These are phyloP conservation scores for Lycaon pictus DNA, from an alignment of 2,113 vertebrate species.

Conservation along the genomic window DNA sequence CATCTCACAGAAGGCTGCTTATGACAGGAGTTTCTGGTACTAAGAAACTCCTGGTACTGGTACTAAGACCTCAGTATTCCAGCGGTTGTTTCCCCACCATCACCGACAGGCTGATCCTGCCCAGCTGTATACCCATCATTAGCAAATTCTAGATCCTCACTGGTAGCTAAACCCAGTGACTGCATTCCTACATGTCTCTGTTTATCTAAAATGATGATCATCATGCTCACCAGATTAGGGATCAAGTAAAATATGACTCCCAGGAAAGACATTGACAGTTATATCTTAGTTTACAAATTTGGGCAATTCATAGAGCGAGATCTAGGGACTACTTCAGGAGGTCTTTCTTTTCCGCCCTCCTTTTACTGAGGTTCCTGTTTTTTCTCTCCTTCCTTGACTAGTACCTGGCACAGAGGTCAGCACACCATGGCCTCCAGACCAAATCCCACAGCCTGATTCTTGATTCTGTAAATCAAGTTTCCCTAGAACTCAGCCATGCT, in stretches of 20 bases:
- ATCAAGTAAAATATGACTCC: constrained; percentile 4
- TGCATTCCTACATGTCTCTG: not conserved
- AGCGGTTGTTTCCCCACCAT: not conserved
- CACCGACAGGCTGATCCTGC: too few species aligned
- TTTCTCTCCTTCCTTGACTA: not conserved
- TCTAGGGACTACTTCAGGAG: not conserved
- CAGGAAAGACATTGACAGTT: constrained; percentile 10
- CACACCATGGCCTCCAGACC: not conserved
- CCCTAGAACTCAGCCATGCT: too few species aligned
- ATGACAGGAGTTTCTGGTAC: not conserved
- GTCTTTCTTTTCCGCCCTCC: not conserved
- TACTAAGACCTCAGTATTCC: not conserved
- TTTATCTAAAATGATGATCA: not conserved
- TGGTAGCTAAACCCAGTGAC: not conserved
- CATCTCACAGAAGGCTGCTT: not conserved
- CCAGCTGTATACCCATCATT: not conserved
- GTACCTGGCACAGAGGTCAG: not conserved
- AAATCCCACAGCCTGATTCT: not conserved
- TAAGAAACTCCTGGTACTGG: not conserved
- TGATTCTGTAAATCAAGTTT: not conserved
- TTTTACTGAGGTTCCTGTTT: not conserved
- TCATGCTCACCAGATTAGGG: not conserved
- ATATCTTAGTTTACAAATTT: not conserved
- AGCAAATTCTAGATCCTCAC: not conserved
- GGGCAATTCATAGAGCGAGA: not conserved